phyloP scores from a whole-genome alignment of 2,888 invertebrate species.

The Lingula anatina region DNA sequence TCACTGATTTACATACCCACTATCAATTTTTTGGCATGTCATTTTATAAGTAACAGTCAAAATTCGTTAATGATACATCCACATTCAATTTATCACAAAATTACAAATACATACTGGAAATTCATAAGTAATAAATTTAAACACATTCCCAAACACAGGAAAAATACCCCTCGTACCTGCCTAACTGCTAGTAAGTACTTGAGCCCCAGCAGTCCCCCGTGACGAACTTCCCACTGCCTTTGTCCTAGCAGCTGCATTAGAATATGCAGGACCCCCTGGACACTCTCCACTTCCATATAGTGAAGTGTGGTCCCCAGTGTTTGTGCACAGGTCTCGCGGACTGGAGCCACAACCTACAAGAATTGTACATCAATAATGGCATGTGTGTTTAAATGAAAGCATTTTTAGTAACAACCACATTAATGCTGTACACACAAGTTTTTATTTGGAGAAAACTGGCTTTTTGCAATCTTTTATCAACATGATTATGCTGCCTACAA shows the following conservation, averaged over 20 bases:
- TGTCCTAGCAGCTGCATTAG: constrained; percentile 72
- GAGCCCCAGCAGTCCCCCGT: constrained; percentile 80
- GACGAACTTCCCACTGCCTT: constrained; percentile 90
- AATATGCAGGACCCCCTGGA: constrained; percentile 65
- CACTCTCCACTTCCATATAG: constrained; percentile 63
- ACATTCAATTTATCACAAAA: too few relatives aligned
- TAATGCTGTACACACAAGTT: too few relatives aligned
- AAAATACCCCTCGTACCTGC: constrained; percentile 34
- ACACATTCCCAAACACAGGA: neutral
- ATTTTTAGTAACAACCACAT: neutral
- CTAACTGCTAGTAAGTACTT: constrained; percentile 54
- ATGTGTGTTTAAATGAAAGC: neutral
- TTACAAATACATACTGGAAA: neutral
- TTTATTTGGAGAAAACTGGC: too few relatives aligned
- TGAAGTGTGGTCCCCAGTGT: constrained; percentile 75
- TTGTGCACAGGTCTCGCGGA: constrained; percentile 93
- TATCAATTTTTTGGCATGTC: too few relatives aligned
- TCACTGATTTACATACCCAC: too few relatives aligned
- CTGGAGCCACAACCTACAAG: constrained; percentile 78
- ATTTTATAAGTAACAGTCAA: too few relatives aligned
- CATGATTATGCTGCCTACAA: too few relatives aligned
- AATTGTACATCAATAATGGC: neutral
- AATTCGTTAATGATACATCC: too few relatives aligned
- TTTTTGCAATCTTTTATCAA: too few relatives aligned
- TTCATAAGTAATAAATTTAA: neutral